Evolutionary conservation across 2,113 vertebrate genomes (phyloP).

Genomic region (Corythornis vintsioides): DNA sequence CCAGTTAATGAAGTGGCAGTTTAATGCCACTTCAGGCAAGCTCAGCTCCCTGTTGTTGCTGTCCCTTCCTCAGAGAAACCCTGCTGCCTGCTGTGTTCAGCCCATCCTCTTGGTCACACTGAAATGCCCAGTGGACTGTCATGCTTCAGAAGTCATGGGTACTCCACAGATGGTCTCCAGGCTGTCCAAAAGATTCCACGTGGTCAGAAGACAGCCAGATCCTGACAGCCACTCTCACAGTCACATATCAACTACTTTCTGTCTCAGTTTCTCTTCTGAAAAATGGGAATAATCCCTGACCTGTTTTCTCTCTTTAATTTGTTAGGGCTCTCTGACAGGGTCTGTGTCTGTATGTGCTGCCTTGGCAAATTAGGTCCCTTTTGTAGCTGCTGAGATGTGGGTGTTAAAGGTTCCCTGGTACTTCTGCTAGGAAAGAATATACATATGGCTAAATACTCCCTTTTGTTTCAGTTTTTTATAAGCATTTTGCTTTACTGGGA

Average conservation of each 20-base stretch:
- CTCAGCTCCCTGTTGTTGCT: not conserved
- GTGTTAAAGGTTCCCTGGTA: not conserved
- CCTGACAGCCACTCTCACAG: not conserved
- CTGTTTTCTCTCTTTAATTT: not conserved
- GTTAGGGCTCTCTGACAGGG: not conserved
- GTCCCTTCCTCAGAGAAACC: not conserved
- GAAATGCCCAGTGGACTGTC: not conserved
- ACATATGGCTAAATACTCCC: not conserved
- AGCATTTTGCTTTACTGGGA: not conserved
- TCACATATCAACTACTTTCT: not conserved
- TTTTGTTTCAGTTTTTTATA: slow-evolving; percentile 27
- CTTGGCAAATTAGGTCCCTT: not conserved
- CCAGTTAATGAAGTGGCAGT: not conserved
- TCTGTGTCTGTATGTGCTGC: not conserved
- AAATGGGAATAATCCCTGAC: not conserved
- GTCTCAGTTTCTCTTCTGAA: not conserved
- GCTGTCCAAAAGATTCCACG: not conserved
- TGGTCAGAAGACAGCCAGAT: not conserved
- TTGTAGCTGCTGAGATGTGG: not conserved
- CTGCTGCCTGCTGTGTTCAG: not conserved
- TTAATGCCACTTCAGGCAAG: not conserved
- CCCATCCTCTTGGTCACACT: not conserved
- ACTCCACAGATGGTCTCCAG: not conserved
- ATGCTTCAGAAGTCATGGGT: not conserved
- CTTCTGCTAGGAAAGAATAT: not conserved